These are phyloP conservation scores for Nanger granti DNA, from an alignment of 2,113 vertebrate genomes.

Conservation along the genomic window DNA sequence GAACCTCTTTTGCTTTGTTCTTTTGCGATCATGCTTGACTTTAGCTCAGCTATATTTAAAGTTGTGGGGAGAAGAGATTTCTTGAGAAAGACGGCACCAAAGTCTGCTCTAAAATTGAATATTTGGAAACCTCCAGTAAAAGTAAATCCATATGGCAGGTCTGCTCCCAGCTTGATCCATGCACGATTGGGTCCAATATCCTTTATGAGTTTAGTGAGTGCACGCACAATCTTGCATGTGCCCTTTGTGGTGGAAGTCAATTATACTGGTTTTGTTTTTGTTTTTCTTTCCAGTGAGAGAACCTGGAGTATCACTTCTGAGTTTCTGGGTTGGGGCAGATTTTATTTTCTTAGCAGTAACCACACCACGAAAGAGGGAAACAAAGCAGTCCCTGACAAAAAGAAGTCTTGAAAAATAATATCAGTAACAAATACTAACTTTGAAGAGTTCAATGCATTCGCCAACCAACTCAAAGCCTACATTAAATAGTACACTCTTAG, in stretches of 20 bases:
- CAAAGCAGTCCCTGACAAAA: constrained; percentile 3
- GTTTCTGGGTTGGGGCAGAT: constrained; percentile 40
- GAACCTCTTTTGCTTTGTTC: constrained; percentile 63
- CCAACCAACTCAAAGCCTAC: background rate
- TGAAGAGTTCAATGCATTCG: background rate
- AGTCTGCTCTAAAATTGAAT: constrained; percentile 59
- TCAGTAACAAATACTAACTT: constrained; percentile 15
- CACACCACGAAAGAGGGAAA: constrained; percentile 34
- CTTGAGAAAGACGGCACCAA: constrained; percentile 64
- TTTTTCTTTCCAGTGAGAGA: constrained; percentile 65
- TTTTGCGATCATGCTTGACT: constrained; percentile 61
- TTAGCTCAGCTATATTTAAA: constrained; percentile 42
- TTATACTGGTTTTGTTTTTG: constrained; percentile 51
- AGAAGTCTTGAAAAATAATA: constrained; percentile 36
- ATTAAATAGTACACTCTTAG: background rate
- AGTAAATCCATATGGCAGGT: constrained; percentile 60
- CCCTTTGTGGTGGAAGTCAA: constrained; percentile 39
- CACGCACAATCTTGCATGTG: background rate
- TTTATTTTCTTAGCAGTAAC: constrained; percentile 60
- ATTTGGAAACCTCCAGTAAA: constrained; percentile 56
- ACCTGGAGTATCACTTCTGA: constrained; percentile 37
- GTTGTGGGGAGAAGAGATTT: constrained; percentile 37
- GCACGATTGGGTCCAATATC: background rate
- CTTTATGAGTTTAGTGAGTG: background rate
- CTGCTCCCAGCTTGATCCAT: constrained; percentile 59